Conservation (phyloP, 2,113 vertebrate species). For the Oreotrochilus melanogaster region DNA sequence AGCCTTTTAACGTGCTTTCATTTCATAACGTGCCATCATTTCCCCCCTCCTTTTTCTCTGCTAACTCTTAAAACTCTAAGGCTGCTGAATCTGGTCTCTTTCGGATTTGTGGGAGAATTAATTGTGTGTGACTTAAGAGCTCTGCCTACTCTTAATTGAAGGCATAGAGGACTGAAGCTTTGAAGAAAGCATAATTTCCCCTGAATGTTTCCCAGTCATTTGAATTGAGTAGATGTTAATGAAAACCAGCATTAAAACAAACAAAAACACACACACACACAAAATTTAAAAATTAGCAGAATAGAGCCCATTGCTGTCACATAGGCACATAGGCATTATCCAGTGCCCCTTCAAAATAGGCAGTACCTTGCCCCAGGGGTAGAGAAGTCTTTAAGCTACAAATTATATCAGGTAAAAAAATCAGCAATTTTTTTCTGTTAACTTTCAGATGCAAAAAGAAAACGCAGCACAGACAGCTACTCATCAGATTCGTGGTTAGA, state of each 20-base stretch:
- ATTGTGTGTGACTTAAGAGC: conserved; percentile 61
- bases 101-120: conserved; percentile 53
- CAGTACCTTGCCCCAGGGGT: background rate
- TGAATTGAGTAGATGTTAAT: conserved; percentile 58
- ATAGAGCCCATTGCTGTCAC: conserved; percentile 28
- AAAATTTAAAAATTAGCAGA: conserved; percentile 9
- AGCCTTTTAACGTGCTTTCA: conserved; percentile 16
- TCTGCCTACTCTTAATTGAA: conserved; percentile 64
- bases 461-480: conserved; percentile 87
- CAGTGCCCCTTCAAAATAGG: background rate
- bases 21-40: background rate
- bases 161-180: conserved; percentile 47
- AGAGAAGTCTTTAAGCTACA: background rate
- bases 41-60: background rate
- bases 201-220: conserved; percentile 55
- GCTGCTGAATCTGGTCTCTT: conserved; percentile 33
- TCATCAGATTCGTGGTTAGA: conserved; percentile 90
- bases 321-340: background rate
- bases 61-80: conserved; percentile 36
- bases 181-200: conserved; percentile 57
- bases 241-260: conserved; percentile 63
- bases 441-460: conserved; percentile 84
- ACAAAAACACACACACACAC: background rate
- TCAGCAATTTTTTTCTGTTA: background rate
- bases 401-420: background rate